These are phyloP conservation scores for Pitangus sulphuratus DNA, from an alignment of 2,797 vertebrate genomes.

Conservation along the genomic window DNA sequence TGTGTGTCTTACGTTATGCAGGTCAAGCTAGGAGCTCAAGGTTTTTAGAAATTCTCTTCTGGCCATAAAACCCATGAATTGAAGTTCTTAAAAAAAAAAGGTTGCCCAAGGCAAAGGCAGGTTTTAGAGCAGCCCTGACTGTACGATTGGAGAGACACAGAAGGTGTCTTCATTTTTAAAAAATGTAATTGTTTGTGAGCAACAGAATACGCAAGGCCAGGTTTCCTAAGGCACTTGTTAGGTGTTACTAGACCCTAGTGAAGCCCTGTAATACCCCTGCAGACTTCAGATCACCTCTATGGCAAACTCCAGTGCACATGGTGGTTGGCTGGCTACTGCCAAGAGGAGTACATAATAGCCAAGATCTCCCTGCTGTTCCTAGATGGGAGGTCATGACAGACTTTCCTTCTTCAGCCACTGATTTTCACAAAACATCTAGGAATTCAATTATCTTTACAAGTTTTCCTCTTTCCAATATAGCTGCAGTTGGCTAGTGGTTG, in stretches of 20 bases:
- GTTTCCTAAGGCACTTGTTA: neutral
- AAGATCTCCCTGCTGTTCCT: neutral
- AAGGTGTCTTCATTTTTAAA: neutral
- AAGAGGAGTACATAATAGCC: neutral
- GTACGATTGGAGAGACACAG: neutral
- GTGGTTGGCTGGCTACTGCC: neutral
- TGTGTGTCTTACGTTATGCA: neutral
- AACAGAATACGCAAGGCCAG: neutral
- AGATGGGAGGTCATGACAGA: neutral
- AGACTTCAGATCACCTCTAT: neutral
- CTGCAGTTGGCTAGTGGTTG: neutral
- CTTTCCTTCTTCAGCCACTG: neutral
- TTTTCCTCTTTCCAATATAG: neutral
- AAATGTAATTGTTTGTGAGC: neutral
- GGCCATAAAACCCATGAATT: neutral
- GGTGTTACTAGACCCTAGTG: neutral
- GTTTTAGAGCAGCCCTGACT: neutral
- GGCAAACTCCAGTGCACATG: fast-evolving
- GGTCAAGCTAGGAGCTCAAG: neutral
- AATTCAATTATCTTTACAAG: neutral
- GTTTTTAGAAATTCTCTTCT: conserved; percentile 9
- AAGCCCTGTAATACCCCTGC: neutral
- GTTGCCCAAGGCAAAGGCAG: neutral
- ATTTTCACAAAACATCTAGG: neutral
- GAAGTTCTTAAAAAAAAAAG: neutral